phyloP scores from a whole-genome alignment of 2,113 vertebrate species.

The Paedocypris sp. region DNA sequence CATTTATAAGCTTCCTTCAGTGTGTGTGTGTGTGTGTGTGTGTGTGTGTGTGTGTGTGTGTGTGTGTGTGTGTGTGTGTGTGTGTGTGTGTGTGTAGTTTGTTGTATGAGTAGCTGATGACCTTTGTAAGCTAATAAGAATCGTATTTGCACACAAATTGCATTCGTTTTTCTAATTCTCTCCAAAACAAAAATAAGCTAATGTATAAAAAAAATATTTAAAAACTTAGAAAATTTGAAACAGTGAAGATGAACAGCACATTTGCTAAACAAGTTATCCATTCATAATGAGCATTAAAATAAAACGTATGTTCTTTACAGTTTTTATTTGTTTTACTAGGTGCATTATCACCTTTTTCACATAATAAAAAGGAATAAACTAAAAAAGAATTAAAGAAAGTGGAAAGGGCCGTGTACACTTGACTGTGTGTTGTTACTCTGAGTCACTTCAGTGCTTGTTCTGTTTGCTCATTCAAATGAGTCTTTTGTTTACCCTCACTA shows the following conservation, averaged over 20 bases:
- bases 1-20: too few species aligned
- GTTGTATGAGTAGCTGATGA: conserved; percentile 20
- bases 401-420: neutral
- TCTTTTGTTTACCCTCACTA: conserved; percentile 52
- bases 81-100: conserved; percentile 7
- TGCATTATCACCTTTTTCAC: too few species aligned
- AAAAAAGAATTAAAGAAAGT: neutral
- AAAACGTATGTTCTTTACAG: too few species aligned
- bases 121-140: conserved; percentile 5
- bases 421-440: conserved; percentile 6
- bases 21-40: conserved; percentile 7
- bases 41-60: conserved; percentile 10
- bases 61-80: conserved; percentile 8
- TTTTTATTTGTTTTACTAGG: too few species aligned
- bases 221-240: too few species aligned
- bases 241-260: too few species aligned
- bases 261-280: too few species aligned
- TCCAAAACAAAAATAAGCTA: conserved; percentile 13
- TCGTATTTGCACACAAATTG: too few species aligned
- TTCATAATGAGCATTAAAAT: too few species aligned
- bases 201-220: neutral
- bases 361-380: neutral
- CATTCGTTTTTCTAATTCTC: conserved; percentile 13
- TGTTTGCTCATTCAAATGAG: conserved; percentile 53
- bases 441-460: conserved; percentile 33